Percentiles rank a stretch among this genome's conserved stretches.
These are phyloP conservation scores for Falco berigora DNA, from an alignment of 2,797 vertebrate species.

Conservation along the genomic window DNA sequence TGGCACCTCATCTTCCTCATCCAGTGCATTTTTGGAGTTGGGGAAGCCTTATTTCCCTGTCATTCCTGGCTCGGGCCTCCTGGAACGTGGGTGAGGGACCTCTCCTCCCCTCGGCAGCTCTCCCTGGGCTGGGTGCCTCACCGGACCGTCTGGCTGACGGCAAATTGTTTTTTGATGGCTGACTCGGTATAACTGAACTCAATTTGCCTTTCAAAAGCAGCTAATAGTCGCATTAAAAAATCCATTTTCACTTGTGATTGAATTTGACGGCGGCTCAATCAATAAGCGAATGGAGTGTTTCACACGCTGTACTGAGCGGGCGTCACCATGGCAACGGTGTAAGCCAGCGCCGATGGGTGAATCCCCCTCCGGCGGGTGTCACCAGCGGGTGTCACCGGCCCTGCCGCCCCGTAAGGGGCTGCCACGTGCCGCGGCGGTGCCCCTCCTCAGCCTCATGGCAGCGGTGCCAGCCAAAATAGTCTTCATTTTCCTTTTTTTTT, in stretches of 20 bases:
- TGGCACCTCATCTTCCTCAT: background rate
- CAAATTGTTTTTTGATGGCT: conserved; percentile 70
- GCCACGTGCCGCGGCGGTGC: rapidly evolving
- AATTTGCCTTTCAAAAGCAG: conserved; percentile 79
- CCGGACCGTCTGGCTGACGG: conserved; percentile 27
- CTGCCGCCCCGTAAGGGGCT: background rate
- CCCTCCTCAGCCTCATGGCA: background rate
- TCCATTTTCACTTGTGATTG: conserved; percentile 77
- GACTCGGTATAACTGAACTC: conserved; percentile 68
- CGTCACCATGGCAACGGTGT: conserved; percentile 56
- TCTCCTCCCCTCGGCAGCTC: background rate
- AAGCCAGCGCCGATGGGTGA: background rate
- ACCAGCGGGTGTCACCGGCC: background rate
- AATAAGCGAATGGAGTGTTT: conserved; percentile 56
- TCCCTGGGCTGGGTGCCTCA: background rate
- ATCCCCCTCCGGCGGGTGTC: background rate
- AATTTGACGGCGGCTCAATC: conserved; percentile 74
- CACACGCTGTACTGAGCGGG: background rate
- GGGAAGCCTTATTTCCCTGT: background rate
- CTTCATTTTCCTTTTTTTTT: background rate
- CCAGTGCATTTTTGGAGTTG: rapidly evolving
- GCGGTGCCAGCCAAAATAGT: rapidly evolving
- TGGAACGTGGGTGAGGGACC: rapidly evolving
- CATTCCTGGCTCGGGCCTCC: rapidly evolving
- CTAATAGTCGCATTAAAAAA: conserved; percentile 80